phyloP scores from a whole-genome alignment of 2,797 vertebrate species.

The Fundulus diaphanus region DNA sequence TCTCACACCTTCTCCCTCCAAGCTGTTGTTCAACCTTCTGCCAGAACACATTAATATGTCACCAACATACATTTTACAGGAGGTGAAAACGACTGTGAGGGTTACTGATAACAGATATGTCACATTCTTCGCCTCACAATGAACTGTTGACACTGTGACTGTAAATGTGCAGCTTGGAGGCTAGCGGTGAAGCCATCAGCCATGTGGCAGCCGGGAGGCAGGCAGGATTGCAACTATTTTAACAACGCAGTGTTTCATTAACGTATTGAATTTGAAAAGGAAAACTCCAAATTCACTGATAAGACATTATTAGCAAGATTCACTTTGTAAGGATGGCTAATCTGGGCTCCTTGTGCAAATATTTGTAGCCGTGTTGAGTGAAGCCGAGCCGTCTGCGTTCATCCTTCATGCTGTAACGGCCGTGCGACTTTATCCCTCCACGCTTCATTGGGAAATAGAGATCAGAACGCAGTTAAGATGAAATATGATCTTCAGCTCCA shows the following conservation, averaged over 20 bases:
- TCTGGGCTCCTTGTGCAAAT: background rate
- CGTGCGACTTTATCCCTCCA: too few species aligned
- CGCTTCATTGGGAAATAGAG: background rate
- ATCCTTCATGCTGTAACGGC: background rate
- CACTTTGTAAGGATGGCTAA: too few species aligned
- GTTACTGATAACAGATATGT: background rate
- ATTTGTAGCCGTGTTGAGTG: background rate
- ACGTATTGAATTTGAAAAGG: too few species aligned
- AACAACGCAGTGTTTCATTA: too few species aligned
- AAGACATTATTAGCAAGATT: too few species aligned
- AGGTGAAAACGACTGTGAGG: background rate
- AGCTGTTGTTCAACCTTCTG: conserved; percentile 1
- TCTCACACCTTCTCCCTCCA: background rate
- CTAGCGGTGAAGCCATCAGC: too few species aligned
- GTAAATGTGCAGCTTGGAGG: too few species aligned
- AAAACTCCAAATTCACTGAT: too few species aligned
- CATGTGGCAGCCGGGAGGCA: too few species aligned
- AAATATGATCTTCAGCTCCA: background rate
- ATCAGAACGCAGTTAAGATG: conserved; percentile 1
- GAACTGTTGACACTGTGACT: too few species aligned
- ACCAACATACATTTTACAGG: background rate
- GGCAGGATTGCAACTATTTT: too few species aligned
- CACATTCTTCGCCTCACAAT: too few species aligned
- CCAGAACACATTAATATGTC: background rate
- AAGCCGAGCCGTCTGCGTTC: background rate